These are phyloP conservation scores for Agonopterix alstromeriana DNA, from an alignment of 2,888 invertebrate species.

Conservation along the genomic window DNA sequence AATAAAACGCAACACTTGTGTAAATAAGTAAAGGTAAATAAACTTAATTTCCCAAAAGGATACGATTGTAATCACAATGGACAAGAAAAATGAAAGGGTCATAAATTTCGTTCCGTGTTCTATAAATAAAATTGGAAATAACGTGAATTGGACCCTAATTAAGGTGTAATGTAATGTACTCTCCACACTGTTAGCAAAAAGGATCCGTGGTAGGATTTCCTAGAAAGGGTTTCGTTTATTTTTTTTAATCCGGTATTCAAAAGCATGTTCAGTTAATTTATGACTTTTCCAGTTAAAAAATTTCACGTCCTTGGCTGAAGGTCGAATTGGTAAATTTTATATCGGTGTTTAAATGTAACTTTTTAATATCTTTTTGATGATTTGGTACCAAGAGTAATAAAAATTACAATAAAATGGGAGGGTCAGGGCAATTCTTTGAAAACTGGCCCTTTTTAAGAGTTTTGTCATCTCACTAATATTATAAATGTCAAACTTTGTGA, in stretches of 20 bases:
- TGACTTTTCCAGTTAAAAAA: background rate
- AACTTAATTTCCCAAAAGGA: background rate
- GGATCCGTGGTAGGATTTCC: constrained; percentile 16
- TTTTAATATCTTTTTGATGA: too few species aligned
- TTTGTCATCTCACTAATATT: too few species aligned
- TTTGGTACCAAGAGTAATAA: too few species aligned
- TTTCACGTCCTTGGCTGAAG: background rate
- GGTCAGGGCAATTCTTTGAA: too few species aligned
- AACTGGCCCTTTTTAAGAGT: too few species aligned
- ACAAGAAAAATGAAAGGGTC: background rate
- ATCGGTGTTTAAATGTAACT: too few species aligned
- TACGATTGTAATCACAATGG: background rate
- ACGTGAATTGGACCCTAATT: background rate
- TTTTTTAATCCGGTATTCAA: background rate
- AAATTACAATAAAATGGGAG: too few species aligned
- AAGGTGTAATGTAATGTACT: constrained; percentile 1
- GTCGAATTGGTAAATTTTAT: background rate
- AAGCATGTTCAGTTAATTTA: background rate
- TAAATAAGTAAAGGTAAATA: background rate
- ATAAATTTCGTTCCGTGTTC: background rate
- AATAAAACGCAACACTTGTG: background rate
- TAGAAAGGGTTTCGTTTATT: constrained; percentile 15
- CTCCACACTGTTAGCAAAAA: constrained; percentile 6
- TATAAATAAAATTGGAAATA: background rate
- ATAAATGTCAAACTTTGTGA: too few species aligned